Conservation (phyloP, 2,797 vertebrate genomes). For the Hylomyscus alleni region DNA sequence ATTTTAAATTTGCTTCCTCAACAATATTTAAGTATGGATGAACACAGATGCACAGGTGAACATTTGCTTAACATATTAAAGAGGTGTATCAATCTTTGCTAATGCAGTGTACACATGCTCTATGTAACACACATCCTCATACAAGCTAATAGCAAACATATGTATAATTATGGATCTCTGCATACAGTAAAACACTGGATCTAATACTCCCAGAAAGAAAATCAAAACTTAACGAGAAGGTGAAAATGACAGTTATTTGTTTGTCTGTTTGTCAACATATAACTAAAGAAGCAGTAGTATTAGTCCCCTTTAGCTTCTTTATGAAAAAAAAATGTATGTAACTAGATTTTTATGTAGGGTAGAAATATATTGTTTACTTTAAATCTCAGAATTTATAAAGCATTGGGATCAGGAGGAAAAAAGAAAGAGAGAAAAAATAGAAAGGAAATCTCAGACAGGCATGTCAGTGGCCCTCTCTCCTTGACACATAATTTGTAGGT, state of each 20-base stretch:
- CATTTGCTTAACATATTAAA: neutral
- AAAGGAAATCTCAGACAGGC: neutral
- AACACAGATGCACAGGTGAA: neutral
- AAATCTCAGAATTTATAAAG: slow-evolving; percentile 67
- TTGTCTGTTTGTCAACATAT: neutral
- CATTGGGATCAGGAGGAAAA: neutral
- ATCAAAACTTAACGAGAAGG: neutral
- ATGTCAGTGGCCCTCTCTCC: neutral
- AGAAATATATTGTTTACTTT: neutral
- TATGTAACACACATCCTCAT: neutral
- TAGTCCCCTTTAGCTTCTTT: neutral
- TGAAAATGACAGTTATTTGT: neutral
- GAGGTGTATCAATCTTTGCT: neutral
- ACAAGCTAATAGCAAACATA: neutral
- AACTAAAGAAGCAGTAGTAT: neutral
- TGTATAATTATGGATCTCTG: neutral
- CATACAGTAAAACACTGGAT: neutral
- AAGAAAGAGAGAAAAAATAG: neutral
- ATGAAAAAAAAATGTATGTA: neutral
- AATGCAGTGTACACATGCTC: neutral
- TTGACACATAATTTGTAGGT: slow-evolving; percentile 68
- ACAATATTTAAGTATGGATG: slow-evolving; percentile 49
- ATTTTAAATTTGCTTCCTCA: slow-evolving; percentile 41
- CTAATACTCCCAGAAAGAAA: neutral
- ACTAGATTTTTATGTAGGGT: neutral